These are phyloP conservation scores for Capitulum mitella DNA, from an alignment of 2,888 invertebrate species.

Conservation along the genomic window DNA sequence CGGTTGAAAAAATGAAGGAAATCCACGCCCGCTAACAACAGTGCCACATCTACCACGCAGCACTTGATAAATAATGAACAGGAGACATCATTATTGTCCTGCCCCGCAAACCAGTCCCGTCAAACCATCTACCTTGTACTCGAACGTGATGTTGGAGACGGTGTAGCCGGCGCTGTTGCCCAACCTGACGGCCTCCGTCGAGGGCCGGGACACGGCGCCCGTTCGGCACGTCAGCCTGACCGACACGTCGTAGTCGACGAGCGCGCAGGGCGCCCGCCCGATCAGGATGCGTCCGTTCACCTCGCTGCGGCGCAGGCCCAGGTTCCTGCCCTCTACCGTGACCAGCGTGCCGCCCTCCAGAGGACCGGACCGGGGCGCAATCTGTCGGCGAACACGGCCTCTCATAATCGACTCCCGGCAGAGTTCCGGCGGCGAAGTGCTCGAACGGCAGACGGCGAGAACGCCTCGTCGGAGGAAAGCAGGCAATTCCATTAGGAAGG, in stretches of 20 bases:
- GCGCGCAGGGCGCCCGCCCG: slow-evolving; percentile 77
- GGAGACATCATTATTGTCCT: too few species aligned
- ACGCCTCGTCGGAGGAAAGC: too few species aligned
- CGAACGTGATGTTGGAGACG: slow-evolving; percentile 78
- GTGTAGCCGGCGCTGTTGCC: slow-evolving; percentile 63
- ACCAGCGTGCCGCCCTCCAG: slow-evolving; percentile 93
- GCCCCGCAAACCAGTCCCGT: too few species aligned
- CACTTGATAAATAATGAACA: too few species aligned
- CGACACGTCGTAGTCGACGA: slow-evolving; percentile 87
- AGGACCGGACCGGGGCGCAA: slow-evolving; percentile 90
- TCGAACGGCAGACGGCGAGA: too few species aligned
- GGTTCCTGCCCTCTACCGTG: slow-evolving; percentile 92
- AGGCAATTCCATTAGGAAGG: too few species aligned
- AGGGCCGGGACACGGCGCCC: slow-evolving; percentile 74
- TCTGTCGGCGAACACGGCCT: slow-evolving; percentile 52
- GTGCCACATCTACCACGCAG: too few species aligned
- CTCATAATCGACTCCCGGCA: too few species aligned
- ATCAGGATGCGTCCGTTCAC: slow-evolving; percentile 86
- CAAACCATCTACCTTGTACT: slow-evolving; percentile 72
- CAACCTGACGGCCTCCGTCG: not conserved
- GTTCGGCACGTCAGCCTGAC: slow-evolving; percentile 84
- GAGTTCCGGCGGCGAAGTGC: too few species aligned
- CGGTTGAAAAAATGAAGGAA: too few species aligned
- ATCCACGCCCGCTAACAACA: too few species aligned
- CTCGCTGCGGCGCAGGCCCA: slow-evolving; percentile 86